Evolutionary conservation across 2,113 vertebrate genomes (phyloP).

Genomic region (Urocolius indicus): DNA sequence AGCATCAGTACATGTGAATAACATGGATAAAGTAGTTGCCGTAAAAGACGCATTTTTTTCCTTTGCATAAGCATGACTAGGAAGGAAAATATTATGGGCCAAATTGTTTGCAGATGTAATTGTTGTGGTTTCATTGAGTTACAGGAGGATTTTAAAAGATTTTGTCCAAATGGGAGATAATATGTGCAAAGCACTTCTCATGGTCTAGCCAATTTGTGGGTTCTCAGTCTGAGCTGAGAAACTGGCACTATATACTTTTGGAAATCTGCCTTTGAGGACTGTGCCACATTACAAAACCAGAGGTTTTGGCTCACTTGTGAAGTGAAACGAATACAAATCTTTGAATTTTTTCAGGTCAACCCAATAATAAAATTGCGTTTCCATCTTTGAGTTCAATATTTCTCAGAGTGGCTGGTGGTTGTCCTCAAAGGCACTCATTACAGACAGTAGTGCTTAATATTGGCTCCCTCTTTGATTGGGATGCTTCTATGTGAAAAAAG

Average conservation of each 20-base stretch:
- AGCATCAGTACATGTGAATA: background rate
- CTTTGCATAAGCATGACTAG: background rate
- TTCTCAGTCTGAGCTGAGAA: background rate
- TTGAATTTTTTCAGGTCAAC: background rate
- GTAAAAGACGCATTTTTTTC: background rate
- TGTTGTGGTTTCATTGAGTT: conserved; percentile 38
- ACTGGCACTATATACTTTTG: background rate
- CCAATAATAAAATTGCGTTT: background rate
- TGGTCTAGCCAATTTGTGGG: background rate
- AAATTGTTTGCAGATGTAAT: conserved; percentile 57
- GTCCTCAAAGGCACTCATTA: background rate
- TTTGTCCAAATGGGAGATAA: background rate
- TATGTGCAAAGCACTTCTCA: background rate
- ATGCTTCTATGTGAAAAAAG: background rate
- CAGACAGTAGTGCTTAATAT: background rate
- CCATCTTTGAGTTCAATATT: background rate
- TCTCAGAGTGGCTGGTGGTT: background rate
- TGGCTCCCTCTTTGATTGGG: background rate
- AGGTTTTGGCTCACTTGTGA: background rate
- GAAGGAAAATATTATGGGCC: background rate
- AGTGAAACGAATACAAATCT: background rate
- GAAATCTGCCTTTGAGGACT: background rate
- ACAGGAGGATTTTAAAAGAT: background rate
- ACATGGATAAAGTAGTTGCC: background rate
- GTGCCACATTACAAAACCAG: background rate